Conservation (phyloP, 2,888 invertebrate genomes). For the Drosophila anomalata region DNA sequence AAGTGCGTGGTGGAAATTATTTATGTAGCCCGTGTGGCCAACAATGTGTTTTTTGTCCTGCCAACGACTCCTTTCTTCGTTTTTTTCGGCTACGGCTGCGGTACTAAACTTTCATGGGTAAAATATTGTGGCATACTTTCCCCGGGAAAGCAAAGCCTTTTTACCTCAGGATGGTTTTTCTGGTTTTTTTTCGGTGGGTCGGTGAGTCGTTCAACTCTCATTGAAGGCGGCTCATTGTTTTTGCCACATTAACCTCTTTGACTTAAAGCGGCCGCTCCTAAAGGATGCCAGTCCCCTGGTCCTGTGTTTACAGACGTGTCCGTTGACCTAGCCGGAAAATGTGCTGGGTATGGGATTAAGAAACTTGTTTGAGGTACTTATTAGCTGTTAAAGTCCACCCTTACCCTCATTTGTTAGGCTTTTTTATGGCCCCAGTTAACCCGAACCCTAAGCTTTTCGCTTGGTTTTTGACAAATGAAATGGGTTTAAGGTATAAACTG, state of each 20-base stretch:
- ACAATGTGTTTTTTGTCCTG: slow-evolving; percentile 39
- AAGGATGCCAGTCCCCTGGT: slow-evolving; percentile 10
- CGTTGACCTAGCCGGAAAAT: slow-evolving; percentile 48
- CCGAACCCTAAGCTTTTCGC: slow-evolving; percentile 25
- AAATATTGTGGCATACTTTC: slow-evolving; percentile 61
- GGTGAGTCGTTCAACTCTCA: slow-evolving; percentile 28
- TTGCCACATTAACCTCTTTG: slow-evolving; percentile 12
- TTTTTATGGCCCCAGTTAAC: slow-evolving; percentile 7
- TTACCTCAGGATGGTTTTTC: slow-evolving; percentile 46
- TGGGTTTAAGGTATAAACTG: slow-evolving; percentile 11
- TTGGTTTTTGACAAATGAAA: slow-evolving; percentile 22
- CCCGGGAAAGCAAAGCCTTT: slow-evolving; percentile 49
- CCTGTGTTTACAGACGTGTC: slow-evolving; percentile 39
- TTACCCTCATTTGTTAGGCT: slow-evolving; percentile 35
- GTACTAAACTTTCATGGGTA: slow-evolving; percentile 45
- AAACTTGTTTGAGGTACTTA: slow-evolving; percentile 35
- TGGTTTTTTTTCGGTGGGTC: slow-evolving; percentile 7
- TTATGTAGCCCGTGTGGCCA: slow-evolving; percentile 49
- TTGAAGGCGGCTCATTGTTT: slow-evolving; percentile 36
- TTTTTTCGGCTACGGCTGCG: slow-evolving; percentile 13
- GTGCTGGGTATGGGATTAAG: slow-evolving; percentile 34
- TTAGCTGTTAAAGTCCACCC: slow-evolving; percentile 29
- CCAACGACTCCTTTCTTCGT: background rate
- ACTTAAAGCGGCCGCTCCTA: slow-evolving; percentile 16
- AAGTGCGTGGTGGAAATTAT: slow-evolving; percentile 51